Conservation (phyloP, 2,113 vertebrate genomes). For the Rhynchomys soricoides region DNA sequence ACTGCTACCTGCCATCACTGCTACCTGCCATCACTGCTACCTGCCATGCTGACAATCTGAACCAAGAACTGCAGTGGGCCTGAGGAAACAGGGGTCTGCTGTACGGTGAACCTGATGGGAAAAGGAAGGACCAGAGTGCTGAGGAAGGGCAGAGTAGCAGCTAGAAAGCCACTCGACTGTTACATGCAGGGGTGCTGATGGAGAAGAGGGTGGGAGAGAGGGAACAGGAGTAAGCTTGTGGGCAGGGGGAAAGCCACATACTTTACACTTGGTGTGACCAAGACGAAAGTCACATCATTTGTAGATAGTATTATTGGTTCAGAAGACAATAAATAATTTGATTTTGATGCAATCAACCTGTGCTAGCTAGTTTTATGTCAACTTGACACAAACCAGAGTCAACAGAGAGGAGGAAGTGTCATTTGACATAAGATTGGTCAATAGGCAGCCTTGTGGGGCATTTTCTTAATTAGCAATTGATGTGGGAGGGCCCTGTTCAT, state of each 20-base stretch:
- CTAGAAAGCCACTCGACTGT: background rate
- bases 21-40: too few species aligned
- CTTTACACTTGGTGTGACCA: background rate
- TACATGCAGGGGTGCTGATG: accelerated
- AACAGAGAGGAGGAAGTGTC: background rate
- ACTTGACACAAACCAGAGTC: background rate
- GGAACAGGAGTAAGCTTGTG: background rate
- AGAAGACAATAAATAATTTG: background rate
- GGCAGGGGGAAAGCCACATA: background rate
- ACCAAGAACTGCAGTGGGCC: background rate
- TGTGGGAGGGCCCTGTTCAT: background rate
- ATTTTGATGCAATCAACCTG: slow-evolving; percentile 8
- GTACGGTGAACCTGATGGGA: background rate
- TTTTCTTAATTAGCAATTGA: background rate
- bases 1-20: too few species aligned
- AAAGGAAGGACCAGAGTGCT: accelerated
- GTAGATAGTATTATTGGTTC: background rate
- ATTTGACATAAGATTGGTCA: background rate
- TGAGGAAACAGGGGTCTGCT: background rate
- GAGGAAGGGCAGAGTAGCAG: background rate
- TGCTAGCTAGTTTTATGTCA: background rate
- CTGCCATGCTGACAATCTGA: background rate
- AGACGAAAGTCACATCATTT: background rate
- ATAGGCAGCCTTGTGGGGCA: background rate
- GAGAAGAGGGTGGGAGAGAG: too few species aligned